Percentiles rank a stretch among this genome's conserved stretches.
Conservation (phyloP, 2,888 invertebrate species). For the Cryptocephalus moraei region DNA sequence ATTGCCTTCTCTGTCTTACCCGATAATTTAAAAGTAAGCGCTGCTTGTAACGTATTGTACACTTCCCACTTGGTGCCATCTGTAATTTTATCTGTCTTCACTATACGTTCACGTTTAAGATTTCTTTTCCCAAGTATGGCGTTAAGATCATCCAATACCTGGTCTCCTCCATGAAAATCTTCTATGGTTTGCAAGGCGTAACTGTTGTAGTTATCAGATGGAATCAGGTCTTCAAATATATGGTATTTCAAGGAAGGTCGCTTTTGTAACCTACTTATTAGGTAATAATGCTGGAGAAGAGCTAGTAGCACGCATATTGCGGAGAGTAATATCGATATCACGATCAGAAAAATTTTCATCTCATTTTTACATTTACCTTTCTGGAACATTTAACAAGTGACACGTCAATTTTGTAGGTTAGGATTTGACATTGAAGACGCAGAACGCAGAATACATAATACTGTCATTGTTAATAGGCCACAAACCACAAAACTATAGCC, state of each 20-base stretch:
- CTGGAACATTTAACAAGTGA: no score
- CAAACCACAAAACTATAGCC: no score
- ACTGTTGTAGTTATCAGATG: conserved; percentile 24
- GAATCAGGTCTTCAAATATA: conserved; percentile 34
- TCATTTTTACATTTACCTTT: conserved; percentile 4
- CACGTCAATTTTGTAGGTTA: no score
- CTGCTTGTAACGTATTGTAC: conserved; percentile 72
- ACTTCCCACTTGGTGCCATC: conserved; percentile 57
- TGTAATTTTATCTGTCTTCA: conserved; percentile 13
- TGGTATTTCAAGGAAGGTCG: conserved; percentile 22
- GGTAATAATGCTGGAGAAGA: conserved; percentile 32
- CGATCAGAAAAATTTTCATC: conserved; percentile 23
- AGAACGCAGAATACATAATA: no score
- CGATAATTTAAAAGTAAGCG: conserved; percentile 69
- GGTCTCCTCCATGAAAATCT: conserved; percentile 21
- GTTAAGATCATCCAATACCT: conserved; percentile 25
- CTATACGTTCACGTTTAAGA: conserved; percentile 8
- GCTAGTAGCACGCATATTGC: conserved; percentile 34
- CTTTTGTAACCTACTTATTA: conserved; percentile 24
- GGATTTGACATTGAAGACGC: no score
- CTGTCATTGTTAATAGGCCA: no score
- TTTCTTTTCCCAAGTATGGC: conserved; percentile 23
- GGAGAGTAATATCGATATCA: conserved; percentile 32
- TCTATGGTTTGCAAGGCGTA: conserved; percentile 17
- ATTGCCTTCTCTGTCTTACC: conserved; percentile 81